A percentile compares a stretch with the other conserved stretches of the same genome.
These are phyloP conservation scores for Vulpes ferrilata DNA, from an alignment of 2,113 vertebrate genomes.

Conservation along the genomic window DNA sequence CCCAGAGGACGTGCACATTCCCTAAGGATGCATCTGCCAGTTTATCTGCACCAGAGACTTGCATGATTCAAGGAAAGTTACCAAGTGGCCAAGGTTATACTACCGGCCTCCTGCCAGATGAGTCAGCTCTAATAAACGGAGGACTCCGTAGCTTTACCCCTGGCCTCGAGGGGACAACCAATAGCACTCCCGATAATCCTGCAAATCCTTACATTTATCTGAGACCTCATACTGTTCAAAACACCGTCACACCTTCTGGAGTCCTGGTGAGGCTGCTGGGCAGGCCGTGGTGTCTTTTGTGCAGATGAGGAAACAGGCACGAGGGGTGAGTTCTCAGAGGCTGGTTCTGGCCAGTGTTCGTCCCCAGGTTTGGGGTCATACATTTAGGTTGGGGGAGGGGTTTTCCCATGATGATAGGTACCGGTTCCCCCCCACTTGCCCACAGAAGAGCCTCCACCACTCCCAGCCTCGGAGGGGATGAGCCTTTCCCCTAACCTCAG, in stretches of 20 bases:
- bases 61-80: slow-evolving; percentile 78
- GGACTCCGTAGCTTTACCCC: background rate
- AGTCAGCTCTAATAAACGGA: slow-evolving; percentile 78
- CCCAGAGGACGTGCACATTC: background rate
- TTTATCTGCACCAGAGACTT: slow-evolving; percentile 66
- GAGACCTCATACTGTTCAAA: slow-evolving; percentile 1
- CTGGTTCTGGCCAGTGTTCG: background rate
- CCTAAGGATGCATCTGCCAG: slow-evolving; percentile 43
- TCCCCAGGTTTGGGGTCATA: background rate
- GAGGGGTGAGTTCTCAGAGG: background rate
- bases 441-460: background rate
- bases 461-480: background rate
- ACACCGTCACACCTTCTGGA: background rate
- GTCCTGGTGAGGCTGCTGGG: background rate
- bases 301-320: background rate
- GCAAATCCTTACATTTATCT: background rate
- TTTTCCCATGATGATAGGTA: background rate
- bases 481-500: background rate
- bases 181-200: background rate
- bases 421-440: background rate
- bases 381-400: background rate
- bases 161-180: background rate
- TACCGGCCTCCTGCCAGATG: slow-evolving; percentile 71
- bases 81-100: slow-evolving; percentile 75
- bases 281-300: background rate